Percentiles rank a stretch among this genome's conserved stretches.
Conservation (phyloP, 2,113 vertebrate species). For the Callospermophilus lateralis region DNA sequence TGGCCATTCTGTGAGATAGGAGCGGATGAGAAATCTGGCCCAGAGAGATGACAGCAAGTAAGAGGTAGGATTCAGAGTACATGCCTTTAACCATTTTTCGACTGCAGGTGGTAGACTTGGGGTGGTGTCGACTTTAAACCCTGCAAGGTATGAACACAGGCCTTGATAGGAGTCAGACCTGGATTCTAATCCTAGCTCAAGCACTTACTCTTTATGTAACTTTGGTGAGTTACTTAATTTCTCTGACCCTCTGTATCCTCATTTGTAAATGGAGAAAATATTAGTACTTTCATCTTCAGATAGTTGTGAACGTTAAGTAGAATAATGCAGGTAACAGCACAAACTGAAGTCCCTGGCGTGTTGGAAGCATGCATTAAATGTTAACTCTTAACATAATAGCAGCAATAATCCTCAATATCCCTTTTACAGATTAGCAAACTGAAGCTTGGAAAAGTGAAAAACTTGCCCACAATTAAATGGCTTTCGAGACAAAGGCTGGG, state of each 20-base stretch:
- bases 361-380: not conserved
- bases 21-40: not conserved
- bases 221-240: not conserved
- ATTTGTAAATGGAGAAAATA: not conserved
- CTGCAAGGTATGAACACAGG: not conserved
- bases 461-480: not conserved
- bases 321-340: not conserved
- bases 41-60: not conserved
- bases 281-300: not conserved
- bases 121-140: not conserved
- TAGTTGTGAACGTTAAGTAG: not conserved
- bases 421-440: constrained; percentile 21
- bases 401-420: not conserved
- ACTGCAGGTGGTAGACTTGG: not conserved
- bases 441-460: not conserved
- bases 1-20: not conserved
- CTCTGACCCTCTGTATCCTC: not conserved
- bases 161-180: not conserved
- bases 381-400: not conserved
- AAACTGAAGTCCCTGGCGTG: not conserved
- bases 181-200: not conserved
- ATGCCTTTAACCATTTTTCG: not conserved
- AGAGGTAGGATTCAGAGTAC: not conserved
- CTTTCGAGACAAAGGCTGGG: not conserved
- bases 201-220: not conserved